Conservation (phyloP, 2,113 vertebrate genomes). For the Sinocyclocheilus rhinocerous region DNA sequence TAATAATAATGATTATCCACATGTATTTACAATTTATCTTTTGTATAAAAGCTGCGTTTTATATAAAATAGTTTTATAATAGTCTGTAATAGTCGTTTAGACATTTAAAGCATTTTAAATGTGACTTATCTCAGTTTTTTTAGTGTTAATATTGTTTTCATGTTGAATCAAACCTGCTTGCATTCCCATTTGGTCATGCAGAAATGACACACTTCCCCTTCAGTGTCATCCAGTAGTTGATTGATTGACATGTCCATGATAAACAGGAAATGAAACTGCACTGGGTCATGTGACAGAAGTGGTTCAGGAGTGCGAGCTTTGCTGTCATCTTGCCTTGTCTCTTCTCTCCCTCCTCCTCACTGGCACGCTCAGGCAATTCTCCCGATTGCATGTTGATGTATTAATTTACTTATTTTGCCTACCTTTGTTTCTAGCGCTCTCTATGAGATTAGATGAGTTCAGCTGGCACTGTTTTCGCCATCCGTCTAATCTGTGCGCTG, state of each 20-base stretch:
- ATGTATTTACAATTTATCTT: no score
- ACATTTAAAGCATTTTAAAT: not conserved
- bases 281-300: conserved; percentile 14
- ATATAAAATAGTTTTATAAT: not conserved
- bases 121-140: not conserved
- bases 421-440: conserved; percentile 38
- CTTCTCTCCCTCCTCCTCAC: not conserved
- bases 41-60: no score
- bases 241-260: conserved; percentile 27
- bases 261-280: conserved; percentile 20
- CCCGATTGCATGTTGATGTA: conserved; percentile 51
- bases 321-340: not conserved
- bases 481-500: conserved; percentile 40
- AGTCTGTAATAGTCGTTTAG: not conserved
- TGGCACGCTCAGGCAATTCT: conserved; percentile 33
- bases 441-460: conserved; percentile 48
- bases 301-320: not conserved
- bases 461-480: conserved; percentile 18
- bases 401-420: conserved; percentile 45
- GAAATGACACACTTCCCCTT: not conserved
- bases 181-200: not conserved
- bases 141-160: not conserved
- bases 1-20: no score
- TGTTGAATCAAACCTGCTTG: not conserved
- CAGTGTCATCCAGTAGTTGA: not conserved